phyloP scores from a whole-genome alignment of 2,888 invertebrate species.

The Timema podura region DNA sequence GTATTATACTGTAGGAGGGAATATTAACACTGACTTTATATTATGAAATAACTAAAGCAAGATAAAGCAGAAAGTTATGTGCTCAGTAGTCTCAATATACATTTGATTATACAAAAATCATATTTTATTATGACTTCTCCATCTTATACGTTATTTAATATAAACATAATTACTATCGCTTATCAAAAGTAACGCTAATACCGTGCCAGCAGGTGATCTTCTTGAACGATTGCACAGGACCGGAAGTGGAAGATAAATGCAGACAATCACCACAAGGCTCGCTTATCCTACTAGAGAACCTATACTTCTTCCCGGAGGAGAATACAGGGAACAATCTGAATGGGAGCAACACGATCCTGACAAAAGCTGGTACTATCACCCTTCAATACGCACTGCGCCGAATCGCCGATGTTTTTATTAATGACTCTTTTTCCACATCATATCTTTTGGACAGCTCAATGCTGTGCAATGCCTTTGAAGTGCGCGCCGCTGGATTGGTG shows the following conservation, averaged over 20 bases:
- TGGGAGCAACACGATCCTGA: slow-evolving; percentile 90
- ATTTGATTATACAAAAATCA: too few species aligned
- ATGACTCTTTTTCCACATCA: slow-evolving; percentile 98
- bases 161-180: too few species aligned
- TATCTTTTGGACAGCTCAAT: slow-evolving; percentile 92
- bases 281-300: slow-evolving; percentile 91
- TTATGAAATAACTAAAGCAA: too few species aligned
- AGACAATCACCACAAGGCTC: slow-evolving; percentile 74
- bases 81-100: too few species aligned
- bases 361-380: slow-evolving; percentile 73
- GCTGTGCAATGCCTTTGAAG: slow-evolving; percentile 92
- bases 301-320: slow-evolving; percentile 95
- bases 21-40: too few species aligned
- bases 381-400: slow-evolving; percentile 88
- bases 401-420: slow-evolving; percentile 95
- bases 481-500: slow-evolving; percentile 91
- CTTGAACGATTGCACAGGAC: slow-evolving; percentile 88
- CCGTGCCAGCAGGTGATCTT: slow-evolving; percentile 46
- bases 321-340: slow-evolving; percentile 90
- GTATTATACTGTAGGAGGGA: too few species aligned
- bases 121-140: too few species aligned
- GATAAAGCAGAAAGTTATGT: too few species aligned
- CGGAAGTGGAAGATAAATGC: slow-evolving; percentile 86
- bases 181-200: too few species aligned
- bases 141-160: too few species aligned